These are phyloP conservation scores for Agrotis segetum DNA, from an alignment of 2,888 invertebrate species.

Conservation along the genomic window DNA sequence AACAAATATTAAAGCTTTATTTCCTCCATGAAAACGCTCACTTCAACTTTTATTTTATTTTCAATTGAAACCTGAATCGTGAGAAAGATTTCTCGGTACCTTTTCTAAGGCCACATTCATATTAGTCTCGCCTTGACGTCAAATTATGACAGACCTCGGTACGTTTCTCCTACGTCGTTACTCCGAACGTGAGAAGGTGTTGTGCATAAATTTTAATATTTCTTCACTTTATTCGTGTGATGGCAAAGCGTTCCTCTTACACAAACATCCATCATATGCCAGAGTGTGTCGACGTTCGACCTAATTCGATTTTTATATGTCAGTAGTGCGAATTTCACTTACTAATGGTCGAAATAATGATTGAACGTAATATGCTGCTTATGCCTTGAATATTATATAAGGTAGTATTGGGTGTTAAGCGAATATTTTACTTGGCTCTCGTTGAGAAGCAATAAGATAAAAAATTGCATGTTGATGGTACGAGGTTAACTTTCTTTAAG, in stretches of 20 bases:
- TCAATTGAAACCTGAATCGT: conserved; percentile 43
- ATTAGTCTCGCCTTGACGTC: conserved; percentile 37
- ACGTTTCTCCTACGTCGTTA: conserved; percentile 42
- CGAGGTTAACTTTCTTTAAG: not conserved
- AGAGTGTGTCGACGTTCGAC: conserved; percentile 52
- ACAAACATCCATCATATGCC: conserved; percentile 61
- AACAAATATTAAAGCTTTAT: conserved; percentile 49
- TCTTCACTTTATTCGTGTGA: conserved; percentile 57
- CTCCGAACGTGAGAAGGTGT: conserved; percentile 38
- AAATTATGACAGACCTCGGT: conserved; percentile 33
- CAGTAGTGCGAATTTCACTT: conserved; percentile 60
- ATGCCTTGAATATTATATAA: conserved; percentile 62
- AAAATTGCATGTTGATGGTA: conserved; percentile 7
- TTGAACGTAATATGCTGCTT: conserved; percentile 59
- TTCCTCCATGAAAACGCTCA: conserved; percentile 28
- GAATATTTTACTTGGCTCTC: conserved; percentile 37
- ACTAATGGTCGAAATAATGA: conserved; percentile 59
- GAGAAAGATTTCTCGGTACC: conserved; percentile 27
- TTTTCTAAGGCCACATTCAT: conserved; percentile 29
- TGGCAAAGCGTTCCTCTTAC: conserved; percentile 44
- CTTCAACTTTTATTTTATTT: conserved; percentile 52
- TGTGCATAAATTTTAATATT: conserved; percentile 67
- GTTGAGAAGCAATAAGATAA: conserved; percentile 12
- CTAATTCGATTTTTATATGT: conserved; percentile 63
- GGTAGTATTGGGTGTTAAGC: conserved; percentile 21